These are phyloP conservation scores for Euthynnus affinis DNA, from an alignment of 2,797 vertebrate species.

Conservation along the genomic window DNA sequence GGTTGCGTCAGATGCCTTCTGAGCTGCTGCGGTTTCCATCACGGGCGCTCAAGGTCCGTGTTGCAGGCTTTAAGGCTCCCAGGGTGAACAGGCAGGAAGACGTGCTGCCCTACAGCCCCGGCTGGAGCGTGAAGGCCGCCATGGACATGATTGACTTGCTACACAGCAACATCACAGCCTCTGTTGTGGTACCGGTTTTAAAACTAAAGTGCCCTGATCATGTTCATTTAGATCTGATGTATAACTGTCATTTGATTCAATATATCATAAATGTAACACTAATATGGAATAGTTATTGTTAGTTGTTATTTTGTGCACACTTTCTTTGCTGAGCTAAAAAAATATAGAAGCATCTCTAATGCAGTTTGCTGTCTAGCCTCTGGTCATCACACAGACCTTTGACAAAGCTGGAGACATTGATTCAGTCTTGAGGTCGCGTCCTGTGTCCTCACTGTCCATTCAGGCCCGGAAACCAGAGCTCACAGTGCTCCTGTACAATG, in stretches of 20 bases:
- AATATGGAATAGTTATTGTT: too few species aligned
- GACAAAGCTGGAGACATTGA: not conserved
- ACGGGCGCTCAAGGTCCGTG: slow-evolving; percentile 83
- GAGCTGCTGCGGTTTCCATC: slow-evolving; percentile 87
- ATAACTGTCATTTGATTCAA: too few species aligned
- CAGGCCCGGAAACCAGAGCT: slow-evolving; percentile 83
- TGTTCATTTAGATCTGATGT: not conserved
- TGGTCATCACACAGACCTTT: not conserved
- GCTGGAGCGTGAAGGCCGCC: slow-evolving; percentile 90
- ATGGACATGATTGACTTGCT: slow-evolving; percentile 89
- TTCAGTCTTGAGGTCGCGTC: not conserved
- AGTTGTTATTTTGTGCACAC: too few species aligned
- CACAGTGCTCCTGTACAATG: slow-evolving; percentile 87
- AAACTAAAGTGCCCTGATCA: not conserved
- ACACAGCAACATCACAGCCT: slow-evolving; percentile 86
- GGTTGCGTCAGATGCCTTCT: slow-evolving; percentile 89
- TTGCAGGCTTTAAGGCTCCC: slow-evolving; percentile 91
- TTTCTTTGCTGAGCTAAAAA: too few species aligned
- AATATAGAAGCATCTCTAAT: too few species aligned
- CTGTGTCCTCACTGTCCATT: not conserved
- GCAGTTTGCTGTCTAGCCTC: not conserved
- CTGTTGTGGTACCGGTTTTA: slow-evolving; percentile 80
- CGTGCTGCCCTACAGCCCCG: slow-evolving; percentile 89
- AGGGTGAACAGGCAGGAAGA: slow-evolving; percentile 43
- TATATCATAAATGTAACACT: too few species aligned